Percentiles rank a stretch among this genome's conserved stretches.
These are phyloP conservation scores for Mobula hypostoma DNA, from an alignment of 2,113 vertebrate genomes.

Conservation along the genomic window DNA sequence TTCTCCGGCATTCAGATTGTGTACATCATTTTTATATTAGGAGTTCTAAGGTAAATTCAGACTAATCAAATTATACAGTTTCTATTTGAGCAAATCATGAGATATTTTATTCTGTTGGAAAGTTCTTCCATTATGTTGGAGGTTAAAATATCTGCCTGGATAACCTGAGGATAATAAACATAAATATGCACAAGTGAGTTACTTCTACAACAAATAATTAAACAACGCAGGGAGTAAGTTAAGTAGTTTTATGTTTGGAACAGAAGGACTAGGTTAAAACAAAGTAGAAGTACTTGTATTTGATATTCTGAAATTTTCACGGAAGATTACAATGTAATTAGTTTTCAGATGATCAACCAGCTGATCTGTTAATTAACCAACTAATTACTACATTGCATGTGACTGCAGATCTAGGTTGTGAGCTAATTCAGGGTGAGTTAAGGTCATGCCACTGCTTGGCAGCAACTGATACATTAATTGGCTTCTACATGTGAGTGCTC, in stretches of 20 bases:
- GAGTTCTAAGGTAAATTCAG: not conserved
- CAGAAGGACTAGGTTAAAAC: not conserved
- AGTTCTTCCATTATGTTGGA: not conserved
- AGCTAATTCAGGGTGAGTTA: not conserved
- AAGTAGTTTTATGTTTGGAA: not conserved
- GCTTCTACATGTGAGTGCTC: not conserved
- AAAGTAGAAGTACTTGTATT: not conserved
- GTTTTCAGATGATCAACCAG: conserved; percentile 1
- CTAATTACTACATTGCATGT: not conserved
- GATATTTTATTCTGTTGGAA: not conserved
- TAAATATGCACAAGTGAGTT: not conserved
- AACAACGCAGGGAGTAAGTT: not conserved
- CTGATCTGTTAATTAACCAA: conserved; percentile 20
- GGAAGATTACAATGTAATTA: not conserved
- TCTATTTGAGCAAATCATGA: not conserved
- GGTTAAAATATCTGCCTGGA: not conserved
- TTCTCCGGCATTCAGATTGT: not conserved
- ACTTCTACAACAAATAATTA: not conserved
- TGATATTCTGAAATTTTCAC: not conserved
- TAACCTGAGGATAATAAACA: not conserved
- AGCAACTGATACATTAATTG: not conserved
- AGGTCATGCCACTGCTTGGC: not conserved
- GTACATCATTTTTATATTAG: not conserved
- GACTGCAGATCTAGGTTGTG: not conserved
- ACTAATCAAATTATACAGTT: not conserved